Conservation (phyloP, 1,140 invertebrate genomes). For the Formica exsecta region DNA sequence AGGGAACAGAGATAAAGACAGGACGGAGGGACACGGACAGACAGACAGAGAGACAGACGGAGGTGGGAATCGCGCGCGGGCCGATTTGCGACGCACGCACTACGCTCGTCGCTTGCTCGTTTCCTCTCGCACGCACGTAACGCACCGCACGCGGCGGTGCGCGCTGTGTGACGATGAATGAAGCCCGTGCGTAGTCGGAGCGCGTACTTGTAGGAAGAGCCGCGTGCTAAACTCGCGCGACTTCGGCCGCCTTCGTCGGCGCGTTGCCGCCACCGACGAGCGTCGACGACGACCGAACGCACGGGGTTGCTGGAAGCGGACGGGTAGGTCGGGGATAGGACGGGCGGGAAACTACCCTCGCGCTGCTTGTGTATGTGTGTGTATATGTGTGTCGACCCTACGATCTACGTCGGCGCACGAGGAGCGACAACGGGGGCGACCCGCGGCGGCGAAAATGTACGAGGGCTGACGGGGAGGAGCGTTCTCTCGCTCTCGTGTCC, state of each 20-base stretch:
- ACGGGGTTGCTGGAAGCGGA: constrained; percentile 12
- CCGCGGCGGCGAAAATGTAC: constrained; percentile 48
- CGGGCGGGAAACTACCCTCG: constrained; percentile 63
- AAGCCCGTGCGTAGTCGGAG: constrained; percentile 20
- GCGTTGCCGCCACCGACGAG: constrained; percentile 29
- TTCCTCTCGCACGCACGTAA: not conserved
- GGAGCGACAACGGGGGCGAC: constrained; percentile 34
- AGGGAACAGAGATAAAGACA: constrained; percentile 16
- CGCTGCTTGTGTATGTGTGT: not conserved
- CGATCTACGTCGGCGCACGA: constrained; percentile 52
- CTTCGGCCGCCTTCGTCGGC: constrained; percentile 57
- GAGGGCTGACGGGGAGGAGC: constrained; percentile 28
- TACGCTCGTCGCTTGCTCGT: not conserved
- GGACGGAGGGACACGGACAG: not conserved
- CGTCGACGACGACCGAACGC: constrained; percentile 52
- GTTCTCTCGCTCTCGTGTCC: constrained; percentile 26
- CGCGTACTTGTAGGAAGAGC: constrained; percentile 43
- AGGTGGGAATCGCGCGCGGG: constrained; percentile 50
- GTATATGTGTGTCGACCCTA: not conserved
- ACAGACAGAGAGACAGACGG: not conserved
- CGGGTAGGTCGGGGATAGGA: not conserved
- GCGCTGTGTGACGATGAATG: constrained; percentile 61
- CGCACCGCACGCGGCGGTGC: constrained; percentile 17
- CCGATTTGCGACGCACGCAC: constrained; percentile 56
- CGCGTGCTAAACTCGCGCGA: constrained; percentile 63